phyloP scores from a whole-genome alignment of 2,797 vertebrate species.

The Odontamblyopus rebecca region DNA sequence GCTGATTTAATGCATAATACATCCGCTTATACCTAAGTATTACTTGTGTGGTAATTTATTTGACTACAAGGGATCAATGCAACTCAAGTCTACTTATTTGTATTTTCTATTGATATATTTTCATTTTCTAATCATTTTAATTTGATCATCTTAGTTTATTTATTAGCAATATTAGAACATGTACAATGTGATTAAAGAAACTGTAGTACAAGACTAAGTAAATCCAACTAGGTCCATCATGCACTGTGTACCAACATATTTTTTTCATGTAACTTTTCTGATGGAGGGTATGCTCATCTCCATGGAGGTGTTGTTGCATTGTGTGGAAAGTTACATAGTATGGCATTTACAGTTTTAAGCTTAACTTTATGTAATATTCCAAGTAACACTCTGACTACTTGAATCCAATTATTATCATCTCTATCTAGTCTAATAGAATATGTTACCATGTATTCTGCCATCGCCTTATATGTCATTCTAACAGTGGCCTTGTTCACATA shows the following conservation, averaged over 20 bases:
- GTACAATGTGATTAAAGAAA: not conserved
- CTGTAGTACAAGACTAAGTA: not conserved
- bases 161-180: not conserved
- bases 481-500: not conserved
- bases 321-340: too few relatives aligned
- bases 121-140: not conserved
- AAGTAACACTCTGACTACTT: not conserved
- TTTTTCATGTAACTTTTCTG: too few relatives aligned
- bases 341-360: too few relatives aligned
- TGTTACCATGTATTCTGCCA: not conserved
- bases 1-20: not conserved
- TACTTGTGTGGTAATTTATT: too few relatives aligned
- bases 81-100: not conserved
- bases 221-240: not conserved
- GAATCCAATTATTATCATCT: not conserved
- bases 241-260: too few relatives aligned
- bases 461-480: not conserved
- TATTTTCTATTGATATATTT: not conserved
- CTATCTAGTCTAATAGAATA: not conserved
- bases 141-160: not conserved
- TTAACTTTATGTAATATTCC: too few relatives aligned
- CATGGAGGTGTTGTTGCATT: too few relatives aligned
- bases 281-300: too few relatives aligned
- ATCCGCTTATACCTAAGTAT: too few relatives aligned
- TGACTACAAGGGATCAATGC: not conserved